Evolutionary conservation across 2,888 invertebrate genomes (phyloP), one percentile per base, ranked within the genome.

Genomic region (Heliconius ethilla): DNA sequence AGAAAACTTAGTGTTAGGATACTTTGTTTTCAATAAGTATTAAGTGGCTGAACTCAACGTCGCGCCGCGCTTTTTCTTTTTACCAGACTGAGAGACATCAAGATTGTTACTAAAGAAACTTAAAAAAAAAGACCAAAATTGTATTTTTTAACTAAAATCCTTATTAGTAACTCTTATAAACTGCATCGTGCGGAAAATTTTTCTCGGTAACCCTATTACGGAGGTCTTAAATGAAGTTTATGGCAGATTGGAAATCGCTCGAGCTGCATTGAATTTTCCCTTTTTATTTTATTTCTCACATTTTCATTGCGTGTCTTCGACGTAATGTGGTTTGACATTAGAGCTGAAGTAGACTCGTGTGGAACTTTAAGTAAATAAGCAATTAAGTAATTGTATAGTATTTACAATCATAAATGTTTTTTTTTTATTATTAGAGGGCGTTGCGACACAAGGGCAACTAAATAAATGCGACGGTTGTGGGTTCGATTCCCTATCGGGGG

Each of bases 181-280:
- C 74, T 77, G 74, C 74, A 75, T 66, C 51, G 55, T 63, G 63
- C 33, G 55, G 74, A 63, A 69, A 27, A 69, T 62, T 33, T 69
- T 59, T 33, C 74, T 40, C 59, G 74, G 51, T 69, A 78, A 74
- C 63, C 59, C 51, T 63, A 69, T 63, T 69, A 67, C 40, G 45
- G 74, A 33, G 51, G 75, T 74, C 75, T 75, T 75, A 69, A 78
- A 73, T 63, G 62, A 66, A 78, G 70, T 75, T 78, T 78, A 75
- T 75, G 63, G 77, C 63, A 78, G 75, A 78, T 78, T 78, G 77
- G 66, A 75, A 45, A 51, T 69, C 55, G 70, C 70, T 33, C 9
- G 70, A 70, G 70, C 33, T 55, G 29, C 70, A 70, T 70, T 55
- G 33, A 70, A 70, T 70, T 55, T 70, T 33, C 18, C 11, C 51